Evolutionary conservation across 2,113 vertebrate species (phyloP).

Genomic region (Picathartes gymnocephalus): DNA sequence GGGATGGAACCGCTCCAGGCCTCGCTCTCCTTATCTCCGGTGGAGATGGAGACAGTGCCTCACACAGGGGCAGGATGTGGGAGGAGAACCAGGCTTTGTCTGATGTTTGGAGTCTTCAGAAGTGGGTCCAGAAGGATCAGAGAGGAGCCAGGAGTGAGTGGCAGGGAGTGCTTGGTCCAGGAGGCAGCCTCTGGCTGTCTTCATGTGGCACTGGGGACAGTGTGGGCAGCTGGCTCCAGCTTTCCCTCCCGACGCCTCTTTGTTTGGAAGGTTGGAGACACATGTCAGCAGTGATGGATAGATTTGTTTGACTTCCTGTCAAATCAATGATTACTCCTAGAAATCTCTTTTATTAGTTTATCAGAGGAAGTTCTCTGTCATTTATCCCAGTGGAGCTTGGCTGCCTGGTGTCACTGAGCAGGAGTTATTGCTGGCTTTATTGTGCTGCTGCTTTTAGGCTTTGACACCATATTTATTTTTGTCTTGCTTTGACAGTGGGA

Average conservation of each 20-base stretch:
- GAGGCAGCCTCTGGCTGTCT: neutral
- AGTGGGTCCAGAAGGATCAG: neutral
- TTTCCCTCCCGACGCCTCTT: conserved; percentile 5
- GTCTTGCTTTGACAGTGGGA: neutral
- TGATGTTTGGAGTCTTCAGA: neutral
- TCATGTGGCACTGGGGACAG: conserved; percentile 17
- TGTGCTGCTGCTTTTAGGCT: neutral
- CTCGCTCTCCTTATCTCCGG: neutral
- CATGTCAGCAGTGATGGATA: conserved; percentile 64
- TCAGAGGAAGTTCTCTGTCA: conserved; percentile 63
- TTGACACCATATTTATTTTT: neutral
- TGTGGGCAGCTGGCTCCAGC: conserved; percentile 31
- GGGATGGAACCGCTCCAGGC: neutral
- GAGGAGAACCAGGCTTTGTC: neutral
- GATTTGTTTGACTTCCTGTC: conserved; percentile 70
- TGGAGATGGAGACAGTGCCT: neutral
- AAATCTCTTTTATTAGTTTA: conserved; percentile 71
- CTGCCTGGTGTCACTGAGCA: neutral
- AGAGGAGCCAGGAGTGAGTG: neutral
- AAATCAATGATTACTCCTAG: conserved; percentile 68
- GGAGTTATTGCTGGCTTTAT: conserved; percentile 13
- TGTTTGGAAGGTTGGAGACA: conserved; percentile 62
- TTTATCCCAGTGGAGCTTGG: conserved; percentile 42
- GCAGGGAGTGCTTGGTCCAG: neutral
- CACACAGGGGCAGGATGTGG: neutral